Conservation (phyloP, 2,888 invertebrate species). For the Calliphora vomitoria region DNA sequence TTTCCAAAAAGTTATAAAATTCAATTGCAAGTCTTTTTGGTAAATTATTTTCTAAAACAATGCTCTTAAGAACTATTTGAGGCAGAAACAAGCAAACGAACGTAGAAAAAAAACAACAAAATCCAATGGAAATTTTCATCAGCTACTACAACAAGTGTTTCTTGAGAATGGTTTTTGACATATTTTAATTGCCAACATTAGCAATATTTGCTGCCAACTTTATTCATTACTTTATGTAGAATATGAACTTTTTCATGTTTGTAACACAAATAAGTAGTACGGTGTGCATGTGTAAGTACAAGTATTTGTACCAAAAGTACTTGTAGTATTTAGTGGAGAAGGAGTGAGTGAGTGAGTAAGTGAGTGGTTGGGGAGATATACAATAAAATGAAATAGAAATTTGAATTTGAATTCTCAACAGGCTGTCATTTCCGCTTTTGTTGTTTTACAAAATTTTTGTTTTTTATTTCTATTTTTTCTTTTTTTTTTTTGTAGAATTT, state of each 20-base stretch:
- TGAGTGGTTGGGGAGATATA: constrained; percentile 15
- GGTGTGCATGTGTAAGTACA: background rate
- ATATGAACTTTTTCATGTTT: constrained; percentile 46
- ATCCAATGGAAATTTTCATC: constrained; percentile 20
- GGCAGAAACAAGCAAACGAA: constrained; percentile 38
- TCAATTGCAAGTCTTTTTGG: constrained; percentile 61
- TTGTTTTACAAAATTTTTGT: constrained; percentile 63
- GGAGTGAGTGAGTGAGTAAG: background rate
- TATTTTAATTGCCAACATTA: constrained; percentile 73
- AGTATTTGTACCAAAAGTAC: constrained; percentile 4
- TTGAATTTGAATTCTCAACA: constrained; percentile 71
- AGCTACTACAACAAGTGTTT: constrained; percentile 61
- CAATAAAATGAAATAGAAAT: constrained; percentile 53
- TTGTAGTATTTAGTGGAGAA: background rate
- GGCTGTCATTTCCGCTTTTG: constrained; percentile 73
- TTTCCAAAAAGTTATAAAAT: constrained; percentile 54
- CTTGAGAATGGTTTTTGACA: constrained; percentile 72
- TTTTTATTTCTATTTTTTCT: constrained; percentile 26
- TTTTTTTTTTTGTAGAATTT: constrained; percentile 13
- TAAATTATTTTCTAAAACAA: constrained; percentile 64
- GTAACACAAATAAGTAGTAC: background rate
- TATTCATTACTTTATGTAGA: constrained; percentile 60
- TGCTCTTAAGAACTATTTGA: constrained; percentile 62
- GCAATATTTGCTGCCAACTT: constrained; percentile 71
- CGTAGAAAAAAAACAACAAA: constrained; percentile 30